Conservation (phyloP, 2,888 invertebrate genomes). For the Oligia strigilis region DNA sequence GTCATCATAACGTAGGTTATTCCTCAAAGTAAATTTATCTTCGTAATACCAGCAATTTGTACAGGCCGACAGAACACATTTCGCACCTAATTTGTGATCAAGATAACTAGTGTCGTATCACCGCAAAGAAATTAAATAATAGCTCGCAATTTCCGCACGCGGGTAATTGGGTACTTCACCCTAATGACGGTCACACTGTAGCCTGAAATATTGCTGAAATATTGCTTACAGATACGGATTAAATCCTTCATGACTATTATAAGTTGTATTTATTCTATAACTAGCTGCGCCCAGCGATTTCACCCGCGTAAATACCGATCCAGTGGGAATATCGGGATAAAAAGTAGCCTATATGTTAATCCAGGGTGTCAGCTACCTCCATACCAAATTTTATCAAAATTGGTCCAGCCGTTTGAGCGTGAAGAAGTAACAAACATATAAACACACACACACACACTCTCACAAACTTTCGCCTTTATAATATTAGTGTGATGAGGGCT, state of each 20-base stretch:
- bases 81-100: slow-evolving; percentile 45
- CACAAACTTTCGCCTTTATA: too few relatives aligned
- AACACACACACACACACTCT: too few relatives aligned
- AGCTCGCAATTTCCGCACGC: slow-evolving; percentile 33
- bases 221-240: slow-evolving; percentile 35
- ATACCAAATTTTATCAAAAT: too few relatives aligned
- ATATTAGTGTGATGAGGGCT: too few relatives aligned
- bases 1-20: not conserved
- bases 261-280: slow-evolving; percentile 6
- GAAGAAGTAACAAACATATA: too few relatives aligned
- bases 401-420: too few relatives aligned
- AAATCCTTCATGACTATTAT: not conserved
- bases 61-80: slow-evolving; percentile 11
- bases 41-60: slow-evolving; percentile 29
- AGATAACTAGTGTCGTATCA: slow-evolving; percentile 32
- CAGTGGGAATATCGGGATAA: too few relatives aligned
- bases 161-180: slow-evolving; percentile 40
- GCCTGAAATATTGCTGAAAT: slow-evolving; percentile 40
- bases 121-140: slow-evolving; percentile 53
- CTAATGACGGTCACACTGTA: slow-evolving; percentile 13
- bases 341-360: too few relatives aligned
- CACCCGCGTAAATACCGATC: too few relatives aligned
- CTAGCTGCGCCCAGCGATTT: too few relatives aligned
- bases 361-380: too few relatives aligned
- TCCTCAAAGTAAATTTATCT: slow-evolving; percentile 19